phyloP scores from a whole-genome alignment of 2,113 vertebrate genomes.

The Gymnobelideus leadbeateri region DNA sequence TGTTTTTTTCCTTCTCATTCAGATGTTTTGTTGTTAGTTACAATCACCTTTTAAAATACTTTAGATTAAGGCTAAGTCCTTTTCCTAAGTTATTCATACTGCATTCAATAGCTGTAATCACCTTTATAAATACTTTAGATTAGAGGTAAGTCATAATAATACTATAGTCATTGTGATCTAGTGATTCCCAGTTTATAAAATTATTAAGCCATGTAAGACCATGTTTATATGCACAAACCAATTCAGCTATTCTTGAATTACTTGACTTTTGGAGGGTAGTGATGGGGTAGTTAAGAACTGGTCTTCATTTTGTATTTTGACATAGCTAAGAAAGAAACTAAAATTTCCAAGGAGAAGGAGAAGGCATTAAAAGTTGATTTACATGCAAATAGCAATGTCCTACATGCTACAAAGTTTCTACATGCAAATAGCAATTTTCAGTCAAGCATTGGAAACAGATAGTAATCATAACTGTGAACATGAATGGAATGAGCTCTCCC shows the following conservation, averaged over 20 bases:
- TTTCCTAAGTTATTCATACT: background rate
- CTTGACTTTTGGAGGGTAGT: background rate
- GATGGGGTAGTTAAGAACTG: background rate
- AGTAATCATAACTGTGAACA: too few relatives aligned
- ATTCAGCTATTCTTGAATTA: background rate
- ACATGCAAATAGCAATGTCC: too few relatives aligned
- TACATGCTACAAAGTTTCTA: too few relatives aligned
- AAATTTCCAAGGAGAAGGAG: background rate
- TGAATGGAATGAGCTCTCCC: too few relatives aligned
- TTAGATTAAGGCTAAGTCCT: background rate
- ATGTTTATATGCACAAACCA: background rate
- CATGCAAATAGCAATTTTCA: slow-evolving; percentile 3
- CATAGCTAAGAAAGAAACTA: background rate
- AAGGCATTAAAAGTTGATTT: background rate
- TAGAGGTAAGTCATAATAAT: slow-evolving; percentile 20
- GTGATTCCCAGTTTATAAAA: background rate
- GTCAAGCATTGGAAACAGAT: background rate
- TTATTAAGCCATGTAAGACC: background rate
- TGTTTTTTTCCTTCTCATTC: slow-evolving; percentile 6
- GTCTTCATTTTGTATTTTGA: background rate
- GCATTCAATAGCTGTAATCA: background rate
- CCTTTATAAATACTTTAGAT: slow-evolving; percentile 29
- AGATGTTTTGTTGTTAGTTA: background rate
- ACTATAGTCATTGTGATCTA: background rate
- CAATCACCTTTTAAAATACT: slow-evolving; percentile 17